These are phyloP conservation scores for Pelagia noctiluca DNA, from an alignment of 30 jellyfish, hydroid and myxozoan genomes.

Conservation along the genomic window DNA sequence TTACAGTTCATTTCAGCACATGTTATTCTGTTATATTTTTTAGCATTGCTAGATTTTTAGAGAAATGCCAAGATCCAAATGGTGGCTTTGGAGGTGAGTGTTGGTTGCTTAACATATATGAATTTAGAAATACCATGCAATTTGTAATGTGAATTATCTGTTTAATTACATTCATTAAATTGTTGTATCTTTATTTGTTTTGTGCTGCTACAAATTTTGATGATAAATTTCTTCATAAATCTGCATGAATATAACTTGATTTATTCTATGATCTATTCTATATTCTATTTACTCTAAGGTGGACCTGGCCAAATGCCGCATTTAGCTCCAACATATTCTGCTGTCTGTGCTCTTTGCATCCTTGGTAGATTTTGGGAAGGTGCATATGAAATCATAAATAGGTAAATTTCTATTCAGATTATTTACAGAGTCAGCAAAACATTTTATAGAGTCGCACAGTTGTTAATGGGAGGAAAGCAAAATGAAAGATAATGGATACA, in stretches of 20 bases:
- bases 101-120: background rate
- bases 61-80: conserved; percentile 88
- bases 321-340: conserved; percentile 99
- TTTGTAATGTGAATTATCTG: background rate
- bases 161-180: no score
- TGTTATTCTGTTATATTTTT: background rate
- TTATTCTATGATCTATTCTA: no score
- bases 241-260: no score
- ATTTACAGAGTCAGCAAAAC: no score
- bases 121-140: background rate
- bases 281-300: conserved; percentile 75
- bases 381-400: conserved; percentile 86
- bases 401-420: conserved; percentile 48
- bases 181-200: no score
- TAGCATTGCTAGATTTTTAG: conserved; percentile 87
- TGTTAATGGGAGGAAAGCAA: no score
- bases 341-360: conserved; percentile 94
- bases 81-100: conserved; percentile 99
- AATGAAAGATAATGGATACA: no score
- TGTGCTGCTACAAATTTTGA: no score
- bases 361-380: conserved; percentile 91
- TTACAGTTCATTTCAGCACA: background rate
- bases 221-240: no score
- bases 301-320: conserved; percentile 99
- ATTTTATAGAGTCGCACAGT: no score